These are phyloP conservation scores for Orchesellides sinensis DNA, from an alignment of 2,888 invertebrate genomes.

Conservation along the genomic window DNA sequence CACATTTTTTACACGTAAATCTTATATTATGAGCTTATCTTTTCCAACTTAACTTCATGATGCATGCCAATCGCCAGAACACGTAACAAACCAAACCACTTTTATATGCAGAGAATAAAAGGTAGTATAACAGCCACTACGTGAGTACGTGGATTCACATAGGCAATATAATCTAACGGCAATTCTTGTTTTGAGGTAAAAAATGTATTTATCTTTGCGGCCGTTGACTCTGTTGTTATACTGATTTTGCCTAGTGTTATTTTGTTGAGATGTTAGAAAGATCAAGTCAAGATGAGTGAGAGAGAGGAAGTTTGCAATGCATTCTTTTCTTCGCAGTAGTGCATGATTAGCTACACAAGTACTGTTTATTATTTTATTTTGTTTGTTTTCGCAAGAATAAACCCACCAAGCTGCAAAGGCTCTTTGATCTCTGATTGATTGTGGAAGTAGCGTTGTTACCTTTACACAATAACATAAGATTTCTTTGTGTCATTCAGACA, in stretches of 20 bases:
- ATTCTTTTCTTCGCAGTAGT: neutral
- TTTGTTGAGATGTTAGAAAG: slow-evolving; percentile 10
- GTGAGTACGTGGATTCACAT: neutral
- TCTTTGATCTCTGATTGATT: no score
- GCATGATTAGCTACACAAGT: neutral
- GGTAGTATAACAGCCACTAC: neutral
- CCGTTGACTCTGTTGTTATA: slow-evolving; percentile 60
- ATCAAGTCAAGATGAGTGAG: slow-evolving; percentile 19
- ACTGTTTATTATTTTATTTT: neutral
- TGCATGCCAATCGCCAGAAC: no score
- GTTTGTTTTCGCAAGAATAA: neutral
- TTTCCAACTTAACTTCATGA: no score
- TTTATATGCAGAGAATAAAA: neutral
- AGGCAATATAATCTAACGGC: slow-evolving; percentile 26
- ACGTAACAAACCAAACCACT: slow-evolving; percentile 7
- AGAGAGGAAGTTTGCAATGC: slow-evolving; percentile 13
- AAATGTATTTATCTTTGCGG: slow-evolving; percentile 45
- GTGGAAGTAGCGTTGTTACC: no score
- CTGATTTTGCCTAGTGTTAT: neutral
- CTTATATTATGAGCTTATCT: no score
- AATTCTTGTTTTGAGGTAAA: slow-evolving; percentile 8
- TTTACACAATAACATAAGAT: no score
- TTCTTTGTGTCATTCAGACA: no score
- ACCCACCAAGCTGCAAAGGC: no score
- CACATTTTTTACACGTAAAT: no score